A percentile compares a stretch with the other conserved stretches of the same genome.
phyloP scores from a whole-genome alignment of 2,888 invertebrate species.

The Lasioglossum marginatum region DNA sequence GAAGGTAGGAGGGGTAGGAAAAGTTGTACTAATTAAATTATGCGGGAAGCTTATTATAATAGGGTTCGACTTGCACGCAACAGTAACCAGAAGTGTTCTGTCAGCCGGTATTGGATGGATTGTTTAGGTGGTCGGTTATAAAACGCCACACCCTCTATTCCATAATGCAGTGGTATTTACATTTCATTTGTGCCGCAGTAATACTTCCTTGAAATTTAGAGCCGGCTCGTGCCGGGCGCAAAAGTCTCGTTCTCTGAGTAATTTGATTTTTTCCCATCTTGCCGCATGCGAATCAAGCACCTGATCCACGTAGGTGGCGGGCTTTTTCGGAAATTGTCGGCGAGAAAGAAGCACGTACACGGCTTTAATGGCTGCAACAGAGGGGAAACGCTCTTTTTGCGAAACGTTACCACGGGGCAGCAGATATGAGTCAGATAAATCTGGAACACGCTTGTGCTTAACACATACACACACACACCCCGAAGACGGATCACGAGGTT shows the following conservation, averaged over 20 bases:
- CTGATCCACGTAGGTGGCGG: constrained; percentile 58
- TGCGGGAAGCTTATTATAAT: neutral
- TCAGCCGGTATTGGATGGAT: neutral
- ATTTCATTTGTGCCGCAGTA: constrained; percentile 24
- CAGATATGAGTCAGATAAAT: constrained; percentile 83
- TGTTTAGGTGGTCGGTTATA: neutral
- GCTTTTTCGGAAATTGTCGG: constrained; percentile 77
- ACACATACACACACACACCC: constrained; percentile 55
- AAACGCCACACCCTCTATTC: neutral
- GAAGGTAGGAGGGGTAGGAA: neutral
- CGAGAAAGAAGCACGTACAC: constrained; percentile 64
- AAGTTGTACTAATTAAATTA: neutral
- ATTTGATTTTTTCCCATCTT: constrained; percentile 48
- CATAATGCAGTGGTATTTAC: constrained; percentile 19
- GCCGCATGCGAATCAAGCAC: constrained; percentile 54
- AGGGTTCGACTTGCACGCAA: neutral
- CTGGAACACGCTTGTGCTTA: constrained; percentile 78
- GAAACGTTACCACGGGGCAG: constrained; percentile 72
- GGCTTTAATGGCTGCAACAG: constrained; percentile 66
- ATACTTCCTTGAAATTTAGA: constrained; percentile 46
- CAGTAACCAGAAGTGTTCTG: constrained; percentile 3
- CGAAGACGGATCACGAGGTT: constrained; percentile 63
- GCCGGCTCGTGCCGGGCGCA: constrained; percentile 32
- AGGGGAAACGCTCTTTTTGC: constrained; percentile 70
- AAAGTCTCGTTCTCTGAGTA: constrained; percentile 33